Percentiles rank a stretch among this genome's conserved stretches.
These are phyloP conservation scores for Chaetodon auriga DNA, from an alignment of 2,113 vertebrate species.

Conservation along the genomic window DNA sequence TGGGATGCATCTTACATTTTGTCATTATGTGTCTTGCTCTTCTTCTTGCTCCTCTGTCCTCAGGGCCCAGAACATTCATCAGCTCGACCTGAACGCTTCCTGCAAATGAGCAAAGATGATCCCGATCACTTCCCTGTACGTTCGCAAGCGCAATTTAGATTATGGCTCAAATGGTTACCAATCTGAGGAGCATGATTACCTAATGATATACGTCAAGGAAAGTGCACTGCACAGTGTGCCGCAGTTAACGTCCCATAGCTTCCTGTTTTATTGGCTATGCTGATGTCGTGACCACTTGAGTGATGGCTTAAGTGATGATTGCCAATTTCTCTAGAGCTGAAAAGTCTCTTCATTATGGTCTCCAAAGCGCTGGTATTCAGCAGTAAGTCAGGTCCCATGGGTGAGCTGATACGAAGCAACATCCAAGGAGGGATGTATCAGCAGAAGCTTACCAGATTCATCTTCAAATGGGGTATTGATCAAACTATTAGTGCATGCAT, in stretches of 20 bases:
- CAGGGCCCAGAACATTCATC: constrained; percentile 95
- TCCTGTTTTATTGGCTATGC: constrained; percentile 28
- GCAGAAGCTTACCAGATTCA: constrained; percentile 57
- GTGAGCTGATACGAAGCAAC: constrained; percentile 14
- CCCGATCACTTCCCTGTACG: constrained; percentile 91
- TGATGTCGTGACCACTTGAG: constrained; percentile 37
- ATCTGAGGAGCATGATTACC: neutral
- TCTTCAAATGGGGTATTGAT: constrained; percentile 76
- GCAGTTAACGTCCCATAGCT: constrained; percentile 6
- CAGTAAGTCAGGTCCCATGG: constrained; percentile 46
- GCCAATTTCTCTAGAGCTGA: constrained; percentile 56
- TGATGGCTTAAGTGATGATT: constrained; percentile 53
- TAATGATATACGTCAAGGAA: constrained; percentile 12
- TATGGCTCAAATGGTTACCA: neutral
- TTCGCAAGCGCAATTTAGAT: constrained; percentile 37
- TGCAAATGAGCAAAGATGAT: constrained; percentile 96
- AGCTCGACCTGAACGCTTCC: constrained; percentile 90
- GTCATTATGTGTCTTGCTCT: neutral
- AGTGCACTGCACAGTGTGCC: neutral
- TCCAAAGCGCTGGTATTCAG: constrained; percentile 41
- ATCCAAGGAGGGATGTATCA: constrained; percentile 56
- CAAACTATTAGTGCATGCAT: constrained; percentile 65
- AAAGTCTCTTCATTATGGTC: constrained; percentile 63
- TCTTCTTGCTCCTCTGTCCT: constrained; percentile 17
- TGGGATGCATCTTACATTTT: constrained; percentile 38